Evolutionary conservation across 2,797 vertebrate species (phyloP).

Genomic region (Malacoctenus gilli): DNA sequence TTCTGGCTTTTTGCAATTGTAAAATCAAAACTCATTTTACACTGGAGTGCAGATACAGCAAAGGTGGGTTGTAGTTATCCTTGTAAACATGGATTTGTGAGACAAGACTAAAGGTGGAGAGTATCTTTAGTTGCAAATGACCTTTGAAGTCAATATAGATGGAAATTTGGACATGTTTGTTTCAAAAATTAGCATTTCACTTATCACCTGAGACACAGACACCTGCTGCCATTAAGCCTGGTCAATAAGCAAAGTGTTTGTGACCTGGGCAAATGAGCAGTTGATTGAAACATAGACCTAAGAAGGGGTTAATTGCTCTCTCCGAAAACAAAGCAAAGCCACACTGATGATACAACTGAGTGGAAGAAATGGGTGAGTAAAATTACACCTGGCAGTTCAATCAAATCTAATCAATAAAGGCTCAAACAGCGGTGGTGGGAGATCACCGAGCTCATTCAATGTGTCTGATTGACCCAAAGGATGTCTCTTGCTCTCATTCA

Average conservation of each 20-base stretch:
- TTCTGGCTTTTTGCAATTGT: no score
- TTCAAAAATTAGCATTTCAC: conserved; percentile 9
- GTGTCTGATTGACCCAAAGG: conserved; percentile 47
- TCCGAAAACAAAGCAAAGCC: conserved; percentile 41
- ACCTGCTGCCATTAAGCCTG: conserved; percentile 31
- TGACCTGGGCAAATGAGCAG: conserved; percentile 9
- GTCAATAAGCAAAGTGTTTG: conserved; percentile 43
- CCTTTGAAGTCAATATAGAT: conserved; percentile 28
- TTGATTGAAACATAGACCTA: no score
- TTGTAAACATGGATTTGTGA: no score
- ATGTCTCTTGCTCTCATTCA: conserved; percentile 23
- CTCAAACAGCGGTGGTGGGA: conserved; percentile 17
- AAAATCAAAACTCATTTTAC: no score
- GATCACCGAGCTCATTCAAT: conserved; percentile 50
- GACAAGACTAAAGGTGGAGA: no score
- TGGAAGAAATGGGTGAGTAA: conserved; percentile 33
- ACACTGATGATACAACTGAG: conserved; percentile 26
- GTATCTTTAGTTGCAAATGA: neutral
- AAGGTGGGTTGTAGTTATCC: no score
- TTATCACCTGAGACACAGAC: conserved; percentile 18
- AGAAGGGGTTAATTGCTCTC: conserved; percentile 46
- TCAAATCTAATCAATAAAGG: conserved; percentile 55
- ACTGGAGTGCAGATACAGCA: no score
- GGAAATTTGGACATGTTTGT: conserved; percentile 30
- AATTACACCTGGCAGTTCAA: conserved; percentile 39